Evolutionary conservation across 2,113 vertebrate species (phyloP), one percentile per base, ranked within the genome.

Genomic region (Butastur rufipennis): DNA sequence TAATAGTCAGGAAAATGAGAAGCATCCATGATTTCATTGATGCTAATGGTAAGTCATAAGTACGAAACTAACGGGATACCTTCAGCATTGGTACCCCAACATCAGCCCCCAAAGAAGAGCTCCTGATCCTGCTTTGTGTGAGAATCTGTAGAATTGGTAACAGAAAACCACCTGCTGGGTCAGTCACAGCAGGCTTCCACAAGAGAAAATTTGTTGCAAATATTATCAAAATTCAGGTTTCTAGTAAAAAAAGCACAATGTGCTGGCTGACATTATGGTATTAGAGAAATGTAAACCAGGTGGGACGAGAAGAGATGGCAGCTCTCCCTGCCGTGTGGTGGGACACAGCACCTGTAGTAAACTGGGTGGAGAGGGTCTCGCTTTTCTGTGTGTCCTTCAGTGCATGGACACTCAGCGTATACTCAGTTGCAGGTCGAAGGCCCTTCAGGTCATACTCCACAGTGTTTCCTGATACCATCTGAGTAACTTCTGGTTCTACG

Each of bases 401-500:
- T 0, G 99, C 99, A 2, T 99, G 99, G 22, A 99, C 88, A 77
- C 98, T 98, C 91, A 99, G 98, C 0, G 97, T 98, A 88, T 99
- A 99, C 72, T 98, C 98, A 0, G 99, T 99, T 19, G 99, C 98
- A 0, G 99, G 99, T 9, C 86, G 97, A n/a, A 99, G 98, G 5
- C 97, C 98, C 81, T 90, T 96, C 97, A 99, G 98, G 45, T 99
- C 98, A 4, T 98, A 99, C 95, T 99, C 99, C 93, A 99, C 98
- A 3, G 98, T 99, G 94, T 99, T 99, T 45, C 99, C 99, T 2
- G 99, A 99, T 16, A 99, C 99, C 0, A 97, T 97, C 93, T 98
- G 98, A 34, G 98, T 99, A 71, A 99, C 98, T 55, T 98, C 98
- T 62, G 98, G 95, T 74, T 98, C 99, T 99, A 93, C 48, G 88